phyloP scores from a whole-genome alignment of 2,797 vertebrate genomes.

The Platyrinchus mystaceus region DNA sequence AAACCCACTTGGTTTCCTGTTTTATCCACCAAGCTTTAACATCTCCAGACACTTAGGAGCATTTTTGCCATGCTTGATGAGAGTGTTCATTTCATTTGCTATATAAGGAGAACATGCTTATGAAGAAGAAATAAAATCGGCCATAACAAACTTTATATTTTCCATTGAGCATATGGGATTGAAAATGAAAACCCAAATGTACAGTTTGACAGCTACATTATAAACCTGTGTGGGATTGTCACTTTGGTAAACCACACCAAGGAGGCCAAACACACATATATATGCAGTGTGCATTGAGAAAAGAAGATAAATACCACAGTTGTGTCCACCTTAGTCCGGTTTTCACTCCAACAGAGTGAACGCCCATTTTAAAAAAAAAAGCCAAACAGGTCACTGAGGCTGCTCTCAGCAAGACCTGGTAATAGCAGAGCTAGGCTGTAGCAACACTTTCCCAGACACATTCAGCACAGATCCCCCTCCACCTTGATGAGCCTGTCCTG shows the following conservation, averaged over 20 bases:
- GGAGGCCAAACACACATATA: neutral
- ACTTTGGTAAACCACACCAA: neutral
- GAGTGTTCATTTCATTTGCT: neutral
- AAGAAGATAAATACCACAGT: neutral
- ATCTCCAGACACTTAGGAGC: neutral
- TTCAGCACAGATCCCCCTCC: neutral
- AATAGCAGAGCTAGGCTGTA: neutral
- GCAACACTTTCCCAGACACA: neutral
- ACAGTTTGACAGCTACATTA: neutral
- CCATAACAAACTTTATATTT: neutral
- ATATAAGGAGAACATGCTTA: neutral
- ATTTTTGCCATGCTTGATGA: neutral
- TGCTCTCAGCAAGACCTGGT: neutral
- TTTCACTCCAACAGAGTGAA: neutral
- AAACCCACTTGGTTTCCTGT: neutral
- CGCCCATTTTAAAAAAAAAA: neutral
- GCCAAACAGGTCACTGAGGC: neutral
- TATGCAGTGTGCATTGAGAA: rapidly evolving
- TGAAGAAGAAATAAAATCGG: neutral
- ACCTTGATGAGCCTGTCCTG: neutral
- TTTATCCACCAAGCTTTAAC: neutral
- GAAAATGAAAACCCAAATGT: neutral
- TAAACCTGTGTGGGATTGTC: neutral
- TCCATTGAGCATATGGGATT: neutral
- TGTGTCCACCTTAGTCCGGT: neutral